Base-by-base conservation (phyloP, 2,797 vertebrate genomes). In the Carapus acus region DNA sequence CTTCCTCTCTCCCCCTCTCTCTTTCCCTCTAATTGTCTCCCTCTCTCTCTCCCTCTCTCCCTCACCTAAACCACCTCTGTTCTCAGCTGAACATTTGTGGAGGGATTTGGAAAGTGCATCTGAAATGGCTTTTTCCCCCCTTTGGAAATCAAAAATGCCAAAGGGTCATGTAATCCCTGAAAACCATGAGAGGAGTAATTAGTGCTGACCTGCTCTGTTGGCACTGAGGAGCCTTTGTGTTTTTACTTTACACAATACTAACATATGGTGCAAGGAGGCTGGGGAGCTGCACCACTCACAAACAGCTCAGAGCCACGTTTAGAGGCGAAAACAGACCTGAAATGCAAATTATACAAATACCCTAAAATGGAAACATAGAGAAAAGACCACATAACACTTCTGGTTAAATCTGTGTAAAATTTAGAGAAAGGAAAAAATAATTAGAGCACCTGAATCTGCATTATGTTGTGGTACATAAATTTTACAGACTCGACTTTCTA, bases 101-200 rank as follows among this genome's bases (percentile, higher is more conserved):
- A 74, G 24, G 37, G 67, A 71, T 67, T 64, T 71, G 45, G 58
- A 62, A 65, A 43, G 65, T 45, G 19, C 67, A 69, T 67, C 49
- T 55, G 51, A 67, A 36, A 67, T 58, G 61, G 23, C 16, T 15
- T 62, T 71, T 47, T 61, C 9, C 9, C 24, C 24, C 14, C 29
- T 70, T 56, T 65, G 37, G 20, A 67, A 67, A 71, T 57, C 1
- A 49, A 57, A 49, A 54, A 63, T 37, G 49, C 44, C 49, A 62
- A 49, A 66, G 43, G 50, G 57, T 68, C 64, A 54, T 53, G 58
- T 75, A 63, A 79, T 75, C 74, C 49, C 43, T 15, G 29, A 38
- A 52, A 58, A 70, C 65, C 50, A 41, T 12, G 49, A 61, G 57
- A 49, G 8, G 19, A 37, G 70, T 53, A 64, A 80, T 73, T 69